phyloP scores from a whole-genome alignment of 2,113 vertebrate genomes.

The Xiphorhynchus elegans region DNA sequence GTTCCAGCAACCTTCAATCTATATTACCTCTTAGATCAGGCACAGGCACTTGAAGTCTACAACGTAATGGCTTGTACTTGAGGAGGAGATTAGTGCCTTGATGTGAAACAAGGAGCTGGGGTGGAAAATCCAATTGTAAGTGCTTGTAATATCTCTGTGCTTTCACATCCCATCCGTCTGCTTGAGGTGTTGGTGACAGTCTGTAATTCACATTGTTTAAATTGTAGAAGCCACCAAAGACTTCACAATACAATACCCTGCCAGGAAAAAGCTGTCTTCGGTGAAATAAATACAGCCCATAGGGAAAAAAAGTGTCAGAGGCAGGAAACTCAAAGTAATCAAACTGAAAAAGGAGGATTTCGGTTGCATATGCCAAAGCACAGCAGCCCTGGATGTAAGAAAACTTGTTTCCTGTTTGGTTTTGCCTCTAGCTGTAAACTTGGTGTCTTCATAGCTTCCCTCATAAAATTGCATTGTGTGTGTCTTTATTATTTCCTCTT shows the following conservation, averaged over 20 bases:
- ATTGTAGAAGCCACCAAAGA: not conserved
- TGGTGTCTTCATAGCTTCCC: not conserved
- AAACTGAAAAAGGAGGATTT: not conserved
- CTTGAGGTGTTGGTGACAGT: not conserved
- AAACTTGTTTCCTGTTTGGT: not conserved
- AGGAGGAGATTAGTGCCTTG: not conserved
- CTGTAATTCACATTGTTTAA: not conserved
- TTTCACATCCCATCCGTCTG: not conserved
- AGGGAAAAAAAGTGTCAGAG: not conserved
- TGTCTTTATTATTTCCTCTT: not conserved
- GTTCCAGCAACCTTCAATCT: not conserved
- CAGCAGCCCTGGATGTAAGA: not conserved
- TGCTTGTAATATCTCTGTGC: not conserved
- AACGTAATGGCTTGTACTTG: not conserved
- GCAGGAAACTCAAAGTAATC: not conserved
- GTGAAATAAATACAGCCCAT: not conserved
- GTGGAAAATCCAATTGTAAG: not conserved
- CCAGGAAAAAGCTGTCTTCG: not conserved
- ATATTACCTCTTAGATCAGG: not conserved
- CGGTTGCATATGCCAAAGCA: not conserved
- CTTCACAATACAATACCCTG: not conserved
- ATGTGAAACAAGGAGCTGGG: not conserved
- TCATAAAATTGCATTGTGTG: not conserved
- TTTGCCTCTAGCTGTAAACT: not conserved
- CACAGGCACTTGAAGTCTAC: not conserved